Conservation (phyloP, 2,113 vertebrate species). For the Carlito syrichta region DNA sequence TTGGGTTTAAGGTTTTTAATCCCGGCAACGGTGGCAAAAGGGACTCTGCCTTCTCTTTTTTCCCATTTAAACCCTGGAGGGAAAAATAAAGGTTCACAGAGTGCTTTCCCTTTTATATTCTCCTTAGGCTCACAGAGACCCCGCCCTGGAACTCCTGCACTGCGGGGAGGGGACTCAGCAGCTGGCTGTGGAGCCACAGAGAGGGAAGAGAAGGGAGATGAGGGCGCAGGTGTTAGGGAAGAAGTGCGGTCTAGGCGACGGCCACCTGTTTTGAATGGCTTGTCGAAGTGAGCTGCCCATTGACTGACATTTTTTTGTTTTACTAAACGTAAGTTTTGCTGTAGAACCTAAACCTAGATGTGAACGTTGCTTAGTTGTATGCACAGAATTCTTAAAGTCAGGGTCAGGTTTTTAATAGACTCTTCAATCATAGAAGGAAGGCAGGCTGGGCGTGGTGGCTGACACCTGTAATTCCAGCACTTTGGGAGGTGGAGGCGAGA, state of each 20-base stretch:
- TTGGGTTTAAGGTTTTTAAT: constrained; percentile 15
- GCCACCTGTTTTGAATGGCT: not conserved
- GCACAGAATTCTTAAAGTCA: not conserved
- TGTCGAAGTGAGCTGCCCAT: not conserved
- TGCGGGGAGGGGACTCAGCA: too few relatives aligned
- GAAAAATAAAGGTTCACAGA: constrained; percentile 28
- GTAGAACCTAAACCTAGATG: not conserved
- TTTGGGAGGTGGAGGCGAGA: too few relatives aligned
- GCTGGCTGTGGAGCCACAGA: not conserved
- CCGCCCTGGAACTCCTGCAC: not conserved
- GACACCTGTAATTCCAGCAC: too few relatives aligned
- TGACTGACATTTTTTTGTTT: not conserved
- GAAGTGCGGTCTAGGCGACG: not conserved
- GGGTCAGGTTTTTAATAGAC: not conserved
- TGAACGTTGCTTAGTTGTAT: not conserved
- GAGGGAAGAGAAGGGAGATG: too few relatives aligned
- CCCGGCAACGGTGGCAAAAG: not conserved
- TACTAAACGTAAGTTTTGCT: not conserved
- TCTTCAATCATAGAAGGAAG: constrained; percentile 14
- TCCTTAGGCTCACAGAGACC: not conserved
- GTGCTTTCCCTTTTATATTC: constrained; percentile 29
- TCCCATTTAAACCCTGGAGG: not conserved
- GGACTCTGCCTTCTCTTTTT: constrained; percentile 1
- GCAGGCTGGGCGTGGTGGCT: too few relatives aligned
- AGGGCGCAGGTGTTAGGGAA: not conserved